These are phyloP conservation scores for Sciurus niger DNA, from an alignment of 2,113 vertebrate genomes.

Conservation along the genomic window DNA sequence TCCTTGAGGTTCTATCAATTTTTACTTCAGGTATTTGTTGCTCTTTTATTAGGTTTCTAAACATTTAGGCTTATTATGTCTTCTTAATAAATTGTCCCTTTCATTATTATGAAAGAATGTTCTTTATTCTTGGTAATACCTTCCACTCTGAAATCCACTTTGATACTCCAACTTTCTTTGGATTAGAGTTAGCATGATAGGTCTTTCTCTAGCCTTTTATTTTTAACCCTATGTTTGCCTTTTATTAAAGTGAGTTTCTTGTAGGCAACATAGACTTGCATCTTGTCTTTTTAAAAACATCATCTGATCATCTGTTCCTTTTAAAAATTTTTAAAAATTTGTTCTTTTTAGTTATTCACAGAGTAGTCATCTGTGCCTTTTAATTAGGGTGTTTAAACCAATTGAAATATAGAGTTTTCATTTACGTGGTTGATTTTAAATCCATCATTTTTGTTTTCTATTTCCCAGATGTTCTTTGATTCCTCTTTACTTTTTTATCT, in stretches of 20 bases:
- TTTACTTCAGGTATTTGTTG: constrained; percentile 42
- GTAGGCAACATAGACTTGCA: not conserved
- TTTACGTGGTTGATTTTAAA: constrained; percentile 46
- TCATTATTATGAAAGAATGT: constrained; percentile 44
- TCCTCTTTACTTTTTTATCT: not conserved
- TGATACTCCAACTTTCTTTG: constrained; percentile 29
- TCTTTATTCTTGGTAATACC: constrained; percentile 33
- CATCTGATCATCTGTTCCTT: constrained; percentile 3
- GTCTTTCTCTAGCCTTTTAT: constrained; percentile 31
- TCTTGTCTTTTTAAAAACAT: not conserved
- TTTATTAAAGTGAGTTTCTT: constrained; percentile 35
- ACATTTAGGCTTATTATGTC: not conserved
- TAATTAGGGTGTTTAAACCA: not conserved
- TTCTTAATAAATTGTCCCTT: constrained; percentile 42
- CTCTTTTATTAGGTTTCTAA: constrained; percentile 1
- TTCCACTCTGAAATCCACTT: constrained; percentile 58
- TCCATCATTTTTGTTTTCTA: constrained; percentile 24
- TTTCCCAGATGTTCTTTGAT: constrained; percentile 32
- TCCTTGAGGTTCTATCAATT: not conserved
- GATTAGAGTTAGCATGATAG: not conserved
- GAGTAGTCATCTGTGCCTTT: constrained; percentile 8
- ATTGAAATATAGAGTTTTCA: constrained; percentile 25
- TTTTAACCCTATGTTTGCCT: constrained; percentile 38
- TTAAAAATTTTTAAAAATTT: too few species aligned
- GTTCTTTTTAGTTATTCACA: too few species aligned